These are phyloP conservation scores for Onychostoma macrolepis DNA, from an alignment of 2,113 vertebrate genomes.

Conservation along the genomic window DNA sequence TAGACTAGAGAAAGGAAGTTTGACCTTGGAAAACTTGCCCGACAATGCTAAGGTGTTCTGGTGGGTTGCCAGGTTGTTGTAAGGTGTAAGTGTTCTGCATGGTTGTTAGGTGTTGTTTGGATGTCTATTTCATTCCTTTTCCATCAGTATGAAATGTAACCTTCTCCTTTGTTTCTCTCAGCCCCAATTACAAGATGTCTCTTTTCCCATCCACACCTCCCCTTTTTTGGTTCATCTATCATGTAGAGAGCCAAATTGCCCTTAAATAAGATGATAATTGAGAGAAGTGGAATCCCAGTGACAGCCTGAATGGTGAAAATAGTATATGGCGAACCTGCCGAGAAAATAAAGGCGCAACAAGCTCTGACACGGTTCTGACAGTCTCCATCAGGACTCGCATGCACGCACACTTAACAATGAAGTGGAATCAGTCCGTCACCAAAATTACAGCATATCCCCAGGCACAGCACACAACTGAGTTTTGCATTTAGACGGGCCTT, in stretches of 20 bases:
- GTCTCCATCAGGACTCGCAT: not conserved
- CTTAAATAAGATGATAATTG: conserved; percentile 51
- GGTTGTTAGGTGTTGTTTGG: not conserved
- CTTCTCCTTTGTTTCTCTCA: conserved; percentile 15
- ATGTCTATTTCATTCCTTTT: not conserved
- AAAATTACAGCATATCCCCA: conserved; percentile 9
- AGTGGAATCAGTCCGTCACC: not conserved
- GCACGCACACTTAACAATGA: not conserved
- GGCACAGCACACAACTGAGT: not conserved
- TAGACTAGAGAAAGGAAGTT: not conserved
- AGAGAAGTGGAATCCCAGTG: conserved; percentile 7
- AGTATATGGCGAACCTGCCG: not conserved
- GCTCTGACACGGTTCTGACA: conserved; percentile 9
- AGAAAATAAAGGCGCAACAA: conserved; percentile 11
- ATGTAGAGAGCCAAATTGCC: conserved; percentile 35
- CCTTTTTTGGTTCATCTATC: not conserved
- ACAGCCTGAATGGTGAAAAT: conserved; percentile 13
- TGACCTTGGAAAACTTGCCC: not conserved
- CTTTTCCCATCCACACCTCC: not conserved
- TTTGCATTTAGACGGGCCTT: not conserved
- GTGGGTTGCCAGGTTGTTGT: not conserved
- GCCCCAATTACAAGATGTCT: not conserved
- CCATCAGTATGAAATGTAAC: not conserved
- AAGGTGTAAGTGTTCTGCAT: not conserved
- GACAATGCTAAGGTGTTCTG: not conserved